Evolutionary conservation across 2,797 vertebrate genomes (phyloP).

Genomic region (Macroramphosus scolopax): DNA sequence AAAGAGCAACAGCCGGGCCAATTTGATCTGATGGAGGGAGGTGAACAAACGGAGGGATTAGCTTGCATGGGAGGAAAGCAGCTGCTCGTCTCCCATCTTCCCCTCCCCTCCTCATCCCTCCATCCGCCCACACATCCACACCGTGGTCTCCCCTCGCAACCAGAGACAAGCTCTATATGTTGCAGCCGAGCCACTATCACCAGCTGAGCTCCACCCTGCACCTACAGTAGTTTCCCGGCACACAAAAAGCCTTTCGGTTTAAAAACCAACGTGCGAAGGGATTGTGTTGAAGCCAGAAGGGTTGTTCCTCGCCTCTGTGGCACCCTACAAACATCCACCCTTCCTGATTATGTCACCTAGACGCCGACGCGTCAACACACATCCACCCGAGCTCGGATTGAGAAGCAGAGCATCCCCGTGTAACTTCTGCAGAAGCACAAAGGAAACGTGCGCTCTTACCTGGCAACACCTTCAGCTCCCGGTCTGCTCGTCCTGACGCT

Average conservation of each 20-base stretch:
- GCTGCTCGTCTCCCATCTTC: conserved; percentile 64
- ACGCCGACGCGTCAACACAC: conserved; percentile 23
- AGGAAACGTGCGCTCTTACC: conserved; percentile 69
- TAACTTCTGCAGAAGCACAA: conserved; percentile 51
- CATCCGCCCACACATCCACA: conserved; percentile 69
- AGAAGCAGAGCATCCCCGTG: conserved; percentile 6
- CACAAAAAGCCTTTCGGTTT: conserved; percentile 13
- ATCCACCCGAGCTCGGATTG: neutral
- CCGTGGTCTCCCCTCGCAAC: conserved; percentile 69
- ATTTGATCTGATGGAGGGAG: conserved; percentile 67
- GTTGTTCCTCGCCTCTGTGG: conserved; percentile 44
- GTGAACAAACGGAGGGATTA: conserved; percentile 66
- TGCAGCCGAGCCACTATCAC: conserved; percentile 21
- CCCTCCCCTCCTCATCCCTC: conserved; percentile 48
- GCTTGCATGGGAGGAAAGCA: conserved; percentile 73
- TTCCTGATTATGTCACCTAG: conserved; percentile 47
- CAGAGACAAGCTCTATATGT: conserved; percentile 55
- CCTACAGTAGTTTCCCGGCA: conserved; percentile 19
- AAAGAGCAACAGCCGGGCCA: conserved; percentile 26
- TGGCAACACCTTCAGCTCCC: conserved; percentile 73
- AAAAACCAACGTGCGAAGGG: conserved; percentile 42
- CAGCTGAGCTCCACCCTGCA: conserved; percentile 49
- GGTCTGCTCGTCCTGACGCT: conserved; percentile 57
- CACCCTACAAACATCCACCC: conserved; percentile 32
- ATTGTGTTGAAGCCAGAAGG: conserved; percentile 45